phyloP scores from a whole-genome alignment of 2,888 invertebrate species.

The Rhingia rostrata region DNA sequence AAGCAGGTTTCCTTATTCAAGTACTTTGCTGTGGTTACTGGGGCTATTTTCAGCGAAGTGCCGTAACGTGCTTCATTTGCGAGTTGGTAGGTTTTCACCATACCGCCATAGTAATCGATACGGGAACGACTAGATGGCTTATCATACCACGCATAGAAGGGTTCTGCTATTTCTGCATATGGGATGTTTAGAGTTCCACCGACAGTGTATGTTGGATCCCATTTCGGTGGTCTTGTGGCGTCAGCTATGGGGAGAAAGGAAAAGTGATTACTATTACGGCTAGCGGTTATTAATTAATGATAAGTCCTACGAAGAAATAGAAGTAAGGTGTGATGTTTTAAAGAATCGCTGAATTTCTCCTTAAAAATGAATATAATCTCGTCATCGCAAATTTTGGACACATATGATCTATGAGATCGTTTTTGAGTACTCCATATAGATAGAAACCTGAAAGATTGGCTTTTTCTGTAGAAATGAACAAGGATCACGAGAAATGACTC shows the following conservation, averaged over 20 bases:
- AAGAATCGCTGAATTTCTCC: too few species aligned
- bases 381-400: too few species aligned
- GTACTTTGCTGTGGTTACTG: slow-evolving; percentile 89
- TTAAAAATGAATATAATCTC: too few species aligned
- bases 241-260: slow-evolving; percentile 71
- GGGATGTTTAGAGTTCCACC: slow-evolving; percentile 93
- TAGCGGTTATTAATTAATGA: neutral
- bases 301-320: too few species aligned
- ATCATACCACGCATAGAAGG: slow-evolving; percentile 95
- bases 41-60: slow-evolving; percentile 91
- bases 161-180: slow-evolving; percentile 96
- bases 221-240: slow-evolving; percentile 85
- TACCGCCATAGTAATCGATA: slow-evolving; percentile 97
- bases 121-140: slow-evolving; percentile 89
- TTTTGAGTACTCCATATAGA: too few species aligned
- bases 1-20: slow-evolving; percentile 91
- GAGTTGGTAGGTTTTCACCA: slow-evolving; percentile 96
- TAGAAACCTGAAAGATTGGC: too few species aligned
- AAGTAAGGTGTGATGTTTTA: too few species aligned
- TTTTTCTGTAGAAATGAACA: too few species aligned
- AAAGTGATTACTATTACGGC: neutral
- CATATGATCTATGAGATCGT: too few species aligned
- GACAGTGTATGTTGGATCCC: slow-evolving; percentile 89
- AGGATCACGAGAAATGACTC: too few species aligned
- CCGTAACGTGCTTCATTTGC: slow-evolving; percentile 86